phyloP scores from a whole-genome alignment of 1,140 invertebrate species.

The Belonocnema kinseyi region DNA sequence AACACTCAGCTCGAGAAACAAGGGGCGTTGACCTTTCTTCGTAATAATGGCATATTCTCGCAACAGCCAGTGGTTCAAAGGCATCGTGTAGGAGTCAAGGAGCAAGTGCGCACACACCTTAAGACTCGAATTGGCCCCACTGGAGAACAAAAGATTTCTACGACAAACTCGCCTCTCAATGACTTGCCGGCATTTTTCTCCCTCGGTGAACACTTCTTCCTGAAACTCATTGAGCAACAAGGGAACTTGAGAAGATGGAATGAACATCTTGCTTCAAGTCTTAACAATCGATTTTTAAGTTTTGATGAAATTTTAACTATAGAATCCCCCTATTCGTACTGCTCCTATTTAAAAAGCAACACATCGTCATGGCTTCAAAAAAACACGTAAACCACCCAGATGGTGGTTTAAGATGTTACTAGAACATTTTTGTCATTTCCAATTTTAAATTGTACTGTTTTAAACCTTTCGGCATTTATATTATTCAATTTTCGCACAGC shows the following conservation, averaged over 20 bases:
- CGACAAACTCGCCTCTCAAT: constrained; percentile 1
- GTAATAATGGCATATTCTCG: constrained; percentile 29
- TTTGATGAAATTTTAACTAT: no score
- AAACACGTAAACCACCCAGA: no score
- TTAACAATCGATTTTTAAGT: no score
- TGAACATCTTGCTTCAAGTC: constrained; percentile 10
- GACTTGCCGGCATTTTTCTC: constrained; percentile 4
- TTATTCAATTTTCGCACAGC: no score
- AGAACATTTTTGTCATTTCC: no score
- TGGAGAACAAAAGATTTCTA: constrained; percentile 14
- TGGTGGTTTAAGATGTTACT: no score
- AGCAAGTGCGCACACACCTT: constrained; percentile 24
- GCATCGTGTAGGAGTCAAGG: constrained; percentile 30
- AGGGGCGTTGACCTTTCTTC: constrained; percentile 29
- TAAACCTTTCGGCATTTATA: no score
- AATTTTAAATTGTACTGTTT: no score
- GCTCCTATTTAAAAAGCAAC: no score
- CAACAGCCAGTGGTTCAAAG: constrained; percentile 1
- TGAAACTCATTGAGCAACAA: background rate
- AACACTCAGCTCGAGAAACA: constrained; percentile 19
- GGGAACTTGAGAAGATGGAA: background rate
- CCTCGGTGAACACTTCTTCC: background rate
- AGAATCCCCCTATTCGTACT: no score
- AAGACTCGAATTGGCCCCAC: background rate
- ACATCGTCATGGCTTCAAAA: no score